Evolutionary conservation across 2,797 vertebrate genomes (phyloP).

Genomic region (Thripadectes ignobilis): DNA sequence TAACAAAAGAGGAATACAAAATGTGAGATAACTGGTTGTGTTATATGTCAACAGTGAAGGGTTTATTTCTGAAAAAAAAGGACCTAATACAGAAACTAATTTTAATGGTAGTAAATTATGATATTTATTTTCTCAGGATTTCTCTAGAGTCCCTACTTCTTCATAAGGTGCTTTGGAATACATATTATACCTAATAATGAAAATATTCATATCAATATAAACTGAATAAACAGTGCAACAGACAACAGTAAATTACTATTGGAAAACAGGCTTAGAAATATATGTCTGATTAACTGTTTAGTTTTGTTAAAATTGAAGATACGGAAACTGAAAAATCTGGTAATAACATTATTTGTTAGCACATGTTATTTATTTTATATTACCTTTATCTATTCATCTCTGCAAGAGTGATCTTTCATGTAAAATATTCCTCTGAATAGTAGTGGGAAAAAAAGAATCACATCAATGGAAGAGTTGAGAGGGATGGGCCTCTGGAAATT

Average conservation of each 20-base stretch:
- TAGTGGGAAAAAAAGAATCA: neutral
- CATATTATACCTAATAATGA: neutral
- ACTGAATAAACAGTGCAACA: neutral
- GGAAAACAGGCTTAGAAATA: neutral
- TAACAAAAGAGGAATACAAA: neutral
- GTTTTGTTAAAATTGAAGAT: neutral
- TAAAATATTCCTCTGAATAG: neutral
- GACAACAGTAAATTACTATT: neutral
- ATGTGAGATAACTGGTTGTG: neutral
- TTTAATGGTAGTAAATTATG: neutral
- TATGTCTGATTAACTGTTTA: neutral
- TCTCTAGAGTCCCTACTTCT: neutral
- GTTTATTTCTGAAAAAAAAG: neutral
- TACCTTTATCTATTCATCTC: neutral
- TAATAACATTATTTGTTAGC: neutral
- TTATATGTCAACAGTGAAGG: neutral
- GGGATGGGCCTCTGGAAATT: neutral
- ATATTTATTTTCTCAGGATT: neutral
- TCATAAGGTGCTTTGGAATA: neutral
- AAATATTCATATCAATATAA: neutral
- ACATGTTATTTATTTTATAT: neutral
- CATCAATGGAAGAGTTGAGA: neutral
- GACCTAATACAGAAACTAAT: neutral
- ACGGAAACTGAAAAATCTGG: neutral
- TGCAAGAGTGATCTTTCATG: neutral